A percentile compares a stretch with the other conserved stretches of the same genome.
phyloP scores from a whole-genome alignment of 2,113 vertebrate genomes.

The Stigmatopora nigra region DNA sequence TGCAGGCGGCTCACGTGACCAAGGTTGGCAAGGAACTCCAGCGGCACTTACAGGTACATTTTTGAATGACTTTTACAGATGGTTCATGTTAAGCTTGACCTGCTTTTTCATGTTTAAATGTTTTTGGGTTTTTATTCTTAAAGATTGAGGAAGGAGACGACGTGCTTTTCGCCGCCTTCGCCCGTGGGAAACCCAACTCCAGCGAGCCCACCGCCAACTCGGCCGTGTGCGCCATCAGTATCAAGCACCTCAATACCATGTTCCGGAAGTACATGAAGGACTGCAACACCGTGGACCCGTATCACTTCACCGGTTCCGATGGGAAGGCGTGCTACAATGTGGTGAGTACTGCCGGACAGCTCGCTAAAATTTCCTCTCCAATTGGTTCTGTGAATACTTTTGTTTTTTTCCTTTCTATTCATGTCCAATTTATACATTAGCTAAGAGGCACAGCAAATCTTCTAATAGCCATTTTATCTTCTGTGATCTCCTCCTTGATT shows the following conservation, averaged over 20 bases:
- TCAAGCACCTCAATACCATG: conserved; percentile 84
- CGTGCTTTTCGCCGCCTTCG: conserved; percentile 86
- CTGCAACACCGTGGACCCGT: conserved; percentile 84
- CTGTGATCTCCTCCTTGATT: neutral
- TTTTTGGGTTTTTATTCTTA: neutral
- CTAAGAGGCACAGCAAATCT: neutral
- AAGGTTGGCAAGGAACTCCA: conserved; percentile 79
- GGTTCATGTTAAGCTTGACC: too few relatives aligned
- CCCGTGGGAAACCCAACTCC: conserved; percentile 82
- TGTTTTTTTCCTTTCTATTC: neutral
- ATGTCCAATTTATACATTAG: neutral
- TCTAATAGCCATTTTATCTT: neutral
- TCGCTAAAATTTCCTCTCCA: neutral
- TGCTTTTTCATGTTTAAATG: neutral
- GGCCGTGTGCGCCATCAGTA: conserved; percentile 81
- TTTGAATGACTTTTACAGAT: neutral
- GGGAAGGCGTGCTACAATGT: conserved; percentile 81
- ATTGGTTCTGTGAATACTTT: conserved; percentile 3
- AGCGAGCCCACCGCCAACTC: conserved; percentile 78
- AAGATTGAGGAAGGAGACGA: conserved; percentile 74
- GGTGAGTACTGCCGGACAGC: conserved; percentile 69
- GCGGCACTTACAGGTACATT: conserved; percentile 65
- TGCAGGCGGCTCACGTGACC: conserved; percentile 85
- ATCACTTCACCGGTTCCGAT: conserved; percentile 84
- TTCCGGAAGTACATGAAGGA: conserved; percentile 81